These are phyloP conservation scores for Indicator maculatus DNA, from an alignment of 2,113 vertebrate genomes.

Conservation along the genomic window DNA sequence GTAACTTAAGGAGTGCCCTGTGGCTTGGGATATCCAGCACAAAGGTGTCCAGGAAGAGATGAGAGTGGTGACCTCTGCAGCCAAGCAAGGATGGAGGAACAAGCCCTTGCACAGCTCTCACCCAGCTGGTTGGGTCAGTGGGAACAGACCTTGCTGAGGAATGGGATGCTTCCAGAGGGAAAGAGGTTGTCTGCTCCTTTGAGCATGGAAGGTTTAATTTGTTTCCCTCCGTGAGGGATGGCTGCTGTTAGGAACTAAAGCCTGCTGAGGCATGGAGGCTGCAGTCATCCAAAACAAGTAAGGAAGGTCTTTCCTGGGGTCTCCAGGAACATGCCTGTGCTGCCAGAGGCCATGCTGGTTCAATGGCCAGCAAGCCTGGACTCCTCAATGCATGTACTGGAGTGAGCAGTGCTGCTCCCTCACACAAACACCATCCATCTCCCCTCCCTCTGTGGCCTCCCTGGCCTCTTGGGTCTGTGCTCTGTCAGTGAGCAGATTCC, in stretches of 20 bases:
- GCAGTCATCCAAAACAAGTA: not conserved
- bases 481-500: not conserved
- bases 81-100: not conserved
- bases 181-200: not conserved
- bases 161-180: not conserved
- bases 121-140: not conserved
- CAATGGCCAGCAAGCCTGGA: no score
- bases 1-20: no score
- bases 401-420: not conserved
- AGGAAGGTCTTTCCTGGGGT: not conserved
- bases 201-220: not conserved
- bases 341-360: not conserved
- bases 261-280: not conserved
- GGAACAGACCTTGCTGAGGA: not conserved
- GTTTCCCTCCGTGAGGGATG: not conserved
- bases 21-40: not conserved
- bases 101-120: not conserved
- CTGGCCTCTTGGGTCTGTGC: fast-evolving
- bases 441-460: not conserved
- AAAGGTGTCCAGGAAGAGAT: not conserved
- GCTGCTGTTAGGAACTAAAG: not conserved
- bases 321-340: not conserved
- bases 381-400: fast-evolving
- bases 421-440: not conserved
- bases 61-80: not conserved